Percentiles rank a stretch among this genome's conserved stretches.
These are phyloP conservation scores for Tyrannus savana DNA, from an alignment of 2,113 vertebrate species.

Conservation along the genomic window DNA sequence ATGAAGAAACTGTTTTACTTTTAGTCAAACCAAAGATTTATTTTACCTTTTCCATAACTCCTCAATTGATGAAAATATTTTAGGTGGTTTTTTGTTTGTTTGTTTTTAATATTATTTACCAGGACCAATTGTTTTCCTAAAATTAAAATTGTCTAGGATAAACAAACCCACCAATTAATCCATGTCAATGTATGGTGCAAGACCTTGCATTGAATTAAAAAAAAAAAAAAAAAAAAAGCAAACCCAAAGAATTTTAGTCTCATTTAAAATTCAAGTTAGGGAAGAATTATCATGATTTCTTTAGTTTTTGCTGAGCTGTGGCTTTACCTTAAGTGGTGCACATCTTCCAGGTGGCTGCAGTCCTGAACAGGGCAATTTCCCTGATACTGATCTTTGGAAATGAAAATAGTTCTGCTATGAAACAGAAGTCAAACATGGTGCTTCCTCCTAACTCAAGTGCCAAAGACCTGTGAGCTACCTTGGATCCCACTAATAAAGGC, in stretches of 20 bases:
- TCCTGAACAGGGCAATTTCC: neutral
- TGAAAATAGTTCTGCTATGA: neutral
- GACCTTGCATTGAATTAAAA: neutral
- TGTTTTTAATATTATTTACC: neutral
- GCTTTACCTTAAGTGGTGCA: neutral
- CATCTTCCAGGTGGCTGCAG: neutral
- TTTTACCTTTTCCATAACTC: neutral
- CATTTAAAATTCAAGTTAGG: neutral
- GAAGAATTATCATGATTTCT: neutral
- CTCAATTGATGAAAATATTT: neutral
- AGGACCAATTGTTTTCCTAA: neutral
- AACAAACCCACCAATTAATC: neutral
- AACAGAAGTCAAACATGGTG: neutral
- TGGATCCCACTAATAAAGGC: neutral
- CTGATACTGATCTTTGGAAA: slow-evolving; percentile 45
- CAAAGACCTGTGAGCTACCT: neutral
- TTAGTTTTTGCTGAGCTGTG: neutral
- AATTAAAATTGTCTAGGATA: neutral
- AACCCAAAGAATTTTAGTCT: neutral
- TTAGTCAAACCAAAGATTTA: neutral
- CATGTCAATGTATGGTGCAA: neutral
- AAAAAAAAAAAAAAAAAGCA: fast-evolving
- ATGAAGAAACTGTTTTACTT: neutral
- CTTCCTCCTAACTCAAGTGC: neutral
- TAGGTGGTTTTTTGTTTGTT: neutral